Percentiles rank a stretch among this genome's conserved stretches.
phyloP scores from a whole-genome alignment of 2,888 invertebrate genomes.

The Drosophila melanosoma region DNA sequence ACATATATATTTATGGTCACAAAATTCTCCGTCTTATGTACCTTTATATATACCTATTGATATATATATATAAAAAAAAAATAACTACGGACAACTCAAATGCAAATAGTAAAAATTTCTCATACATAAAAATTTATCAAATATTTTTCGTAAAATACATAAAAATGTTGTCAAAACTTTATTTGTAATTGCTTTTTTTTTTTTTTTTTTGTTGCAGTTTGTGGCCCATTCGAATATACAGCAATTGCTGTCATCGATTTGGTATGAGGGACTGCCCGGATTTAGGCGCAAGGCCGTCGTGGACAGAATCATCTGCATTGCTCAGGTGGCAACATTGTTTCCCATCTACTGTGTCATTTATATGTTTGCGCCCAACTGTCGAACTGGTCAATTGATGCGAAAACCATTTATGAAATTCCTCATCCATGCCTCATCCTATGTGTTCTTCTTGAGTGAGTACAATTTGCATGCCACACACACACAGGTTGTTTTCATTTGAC shows the following conservation, averaged over 20 bases:
- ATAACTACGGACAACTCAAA: background rate
- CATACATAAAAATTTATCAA: background rate
- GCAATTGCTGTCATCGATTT: conserved; percentile 94
- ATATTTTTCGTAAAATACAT: background rate
- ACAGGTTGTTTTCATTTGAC: background rate
- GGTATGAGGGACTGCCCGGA: conserved; percentile 98
- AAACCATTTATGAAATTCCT: conserved; percentile 99
- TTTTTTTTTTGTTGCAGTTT: conserved; percentile 87
- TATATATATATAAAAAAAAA: background rate
- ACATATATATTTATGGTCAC: too few relatives aligned
- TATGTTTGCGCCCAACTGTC: conserved; percentile 93
- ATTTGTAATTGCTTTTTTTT: background rate
- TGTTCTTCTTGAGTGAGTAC: conserved; percentile 95
- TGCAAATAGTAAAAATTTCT: background rate
- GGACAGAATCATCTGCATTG: conserved; percentile 90
- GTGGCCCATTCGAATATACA: conserved; percentile 98
- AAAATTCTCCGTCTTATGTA: too few relatives aligned
- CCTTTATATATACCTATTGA: too few relatives aligned
- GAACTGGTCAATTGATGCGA: conserved; percentile 92
- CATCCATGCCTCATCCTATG: conserved; percentile 96
- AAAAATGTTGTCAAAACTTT: background rate
- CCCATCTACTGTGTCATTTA: conserved; percentile 95
- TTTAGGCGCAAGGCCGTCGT: conserved; percentile 92
- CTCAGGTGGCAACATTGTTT: conserved; percentile 92
- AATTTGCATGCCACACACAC: background rate